Percentiles rank a stretch among this genome's conserved stretches.
Evolutionary conservation across 1,140 invertebrate species (phyloP).

Genomic region (Himalopsyche phryganea): DNA sequence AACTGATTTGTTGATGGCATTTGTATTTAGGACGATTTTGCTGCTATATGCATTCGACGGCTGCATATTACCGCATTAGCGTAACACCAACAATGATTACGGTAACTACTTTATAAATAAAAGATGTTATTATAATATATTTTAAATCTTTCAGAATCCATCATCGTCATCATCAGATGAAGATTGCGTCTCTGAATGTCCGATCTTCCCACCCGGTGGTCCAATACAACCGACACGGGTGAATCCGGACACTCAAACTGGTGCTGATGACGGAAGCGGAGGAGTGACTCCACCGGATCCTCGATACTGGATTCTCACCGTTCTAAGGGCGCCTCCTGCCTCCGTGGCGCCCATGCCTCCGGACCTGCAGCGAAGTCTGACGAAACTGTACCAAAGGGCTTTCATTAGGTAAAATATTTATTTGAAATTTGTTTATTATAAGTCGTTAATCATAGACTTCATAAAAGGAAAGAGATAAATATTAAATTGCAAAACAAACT

Average conservation of each 20-base stretch:
- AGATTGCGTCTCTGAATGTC: slow-evolving; percentile 29
- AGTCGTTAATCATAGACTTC: background rate
- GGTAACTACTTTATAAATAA: too few relatives aligned
- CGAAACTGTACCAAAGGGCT: slow-evolving; percentile 61
- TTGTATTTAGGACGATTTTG: too few relatives aligned
- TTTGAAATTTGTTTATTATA: background rate
- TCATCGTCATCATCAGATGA: slow-evolving; percentile 13
- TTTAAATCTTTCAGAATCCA: slow-evolving; percentile 1
- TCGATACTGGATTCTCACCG: slow-evolving; percentile 77
- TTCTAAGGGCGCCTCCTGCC: slow-evolving; percentile 55
- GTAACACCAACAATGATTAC: too few relatives aligned
- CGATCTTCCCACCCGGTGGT: slow-evolving; percentile 17
- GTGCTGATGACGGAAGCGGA: too few relatives aligned
- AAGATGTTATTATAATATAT: too few relatives aligned
- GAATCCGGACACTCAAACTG: background rate
- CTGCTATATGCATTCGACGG: too few relatives aligned
- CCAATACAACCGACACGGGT: slow-evolving; percentile 34
- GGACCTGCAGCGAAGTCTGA: slow-evolving; percentile 58
- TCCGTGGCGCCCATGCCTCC: slow-evolving; percentile 39
- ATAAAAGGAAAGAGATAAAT: too few relatives aligned
- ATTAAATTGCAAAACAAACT: too few relatives aligned
- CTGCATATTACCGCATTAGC: too few relatives aligned
- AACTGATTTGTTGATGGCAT: too few relatives aligned
- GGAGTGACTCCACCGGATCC: slow-evolving; percentile 44
- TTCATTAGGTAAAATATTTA: slow-evolving; percentile 55